A percentile compares a stretch with the other conserved stretches of the same genome.
These are phyloP conservation scores for Isaurus tuberculatus DNA, from an alignment of 92 coral and sea anemone species.

Conservation along the genomic window DNA sequence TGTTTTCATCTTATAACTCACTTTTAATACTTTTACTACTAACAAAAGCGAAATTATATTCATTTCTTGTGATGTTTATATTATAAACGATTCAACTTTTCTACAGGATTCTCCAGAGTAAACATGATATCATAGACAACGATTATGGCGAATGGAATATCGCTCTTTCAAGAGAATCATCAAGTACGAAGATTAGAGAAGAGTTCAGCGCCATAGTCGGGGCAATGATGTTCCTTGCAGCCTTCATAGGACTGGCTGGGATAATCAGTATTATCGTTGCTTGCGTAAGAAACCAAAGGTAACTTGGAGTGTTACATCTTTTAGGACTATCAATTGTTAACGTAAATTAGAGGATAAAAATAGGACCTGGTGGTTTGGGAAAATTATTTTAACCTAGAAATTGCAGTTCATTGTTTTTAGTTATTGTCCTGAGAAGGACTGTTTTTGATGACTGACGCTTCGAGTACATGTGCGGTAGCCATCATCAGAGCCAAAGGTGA, in stretches of 20 bases:
- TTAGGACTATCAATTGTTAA: too few species aligned
- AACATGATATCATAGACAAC: conserved; percentile 20
- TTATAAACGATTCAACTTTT: not conserved
- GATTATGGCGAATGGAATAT: conserved; percentile 59
- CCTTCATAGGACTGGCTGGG: conserved; percentile 75
- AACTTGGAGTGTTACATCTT: not conserved
- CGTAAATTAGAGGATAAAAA: too few species aligned
- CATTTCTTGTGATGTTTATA: not conserved
- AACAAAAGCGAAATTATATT: too few species aligned
- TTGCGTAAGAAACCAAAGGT: conserved; percentile 68
- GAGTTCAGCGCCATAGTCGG: conserved; percentile 73
- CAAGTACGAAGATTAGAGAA: not conserved
- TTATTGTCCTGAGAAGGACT: too few species aligned
- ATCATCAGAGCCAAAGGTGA: too few species aligned
- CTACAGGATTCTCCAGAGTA: conserved; percentile 51
- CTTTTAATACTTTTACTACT: too few species aligned
- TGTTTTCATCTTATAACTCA: too few species aligned
- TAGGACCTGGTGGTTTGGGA: too few species aligned
- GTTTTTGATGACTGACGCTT: too few species aligned
- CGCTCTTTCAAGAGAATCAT: conserved; percentile 19
- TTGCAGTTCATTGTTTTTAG: too few species aligned
- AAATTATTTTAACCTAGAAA: too few species aligned
- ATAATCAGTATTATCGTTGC: conserved; percentile 62
- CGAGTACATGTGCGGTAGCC: too few species aligned
- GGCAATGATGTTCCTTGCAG: conserved; percentile 69